A percentile compares a stretch with the other conserved stretches of the same genome.
Conservation (phyloP, 2,888 invertebrate species). For the Brachyptera putata region DNA sequence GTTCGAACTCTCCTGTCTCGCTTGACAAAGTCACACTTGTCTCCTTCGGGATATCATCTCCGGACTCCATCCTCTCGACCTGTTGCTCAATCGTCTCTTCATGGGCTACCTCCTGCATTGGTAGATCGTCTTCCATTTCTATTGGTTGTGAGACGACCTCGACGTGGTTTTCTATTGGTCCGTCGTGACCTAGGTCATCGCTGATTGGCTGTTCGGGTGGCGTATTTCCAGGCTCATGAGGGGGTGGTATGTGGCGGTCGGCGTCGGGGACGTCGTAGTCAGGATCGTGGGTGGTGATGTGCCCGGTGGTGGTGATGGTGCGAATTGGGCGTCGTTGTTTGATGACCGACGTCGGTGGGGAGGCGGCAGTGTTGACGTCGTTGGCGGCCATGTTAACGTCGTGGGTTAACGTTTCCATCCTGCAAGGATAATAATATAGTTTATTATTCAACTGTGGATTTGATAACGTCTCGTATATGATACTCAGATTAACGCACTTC, state of each 20-base stretch:
- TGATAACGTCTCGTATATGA: no score
- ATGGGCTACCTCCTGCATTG: neutral
- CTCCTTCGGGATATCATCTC: neutral
- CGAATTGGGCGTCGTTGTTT: constrained; percentile 2
- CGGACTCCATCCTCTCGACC: constrained; percentile 12
- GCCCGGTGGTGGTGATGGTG: constrained; percentile 26
- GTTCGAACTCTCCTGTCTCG: neutral
- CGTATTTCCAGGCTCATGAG: neutral
- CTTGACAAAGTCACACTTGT: neutral
- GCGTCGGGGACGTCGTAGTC: constrained; percentile 13
- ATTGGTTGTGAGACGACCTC: neutral
- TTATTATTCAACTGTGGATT: no score
- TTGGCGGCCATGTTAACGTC: no score
- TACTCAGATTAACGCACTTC: no score
- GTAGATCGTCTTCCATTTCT: neutral
- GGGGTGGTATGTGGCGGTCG: neutral
- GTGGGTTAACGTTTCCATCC: neutral
- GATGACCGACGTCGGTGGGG: constrained; percentile 5
- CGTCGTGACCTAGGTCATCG: neutral
- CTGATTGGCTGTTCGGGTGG: neutral
- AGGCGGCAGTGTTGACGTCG: neutral
- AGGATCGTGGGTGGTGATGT: constrained; percentile 30
- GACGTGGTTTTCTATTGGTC: neutral
- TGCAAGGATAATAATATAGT: neutral
- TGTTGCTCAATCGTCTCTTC: constrained; percentile 14